Conservation (phyloP, 2,888 invertebrate genomes). For the Keiferia lycopersicella region DNA sequence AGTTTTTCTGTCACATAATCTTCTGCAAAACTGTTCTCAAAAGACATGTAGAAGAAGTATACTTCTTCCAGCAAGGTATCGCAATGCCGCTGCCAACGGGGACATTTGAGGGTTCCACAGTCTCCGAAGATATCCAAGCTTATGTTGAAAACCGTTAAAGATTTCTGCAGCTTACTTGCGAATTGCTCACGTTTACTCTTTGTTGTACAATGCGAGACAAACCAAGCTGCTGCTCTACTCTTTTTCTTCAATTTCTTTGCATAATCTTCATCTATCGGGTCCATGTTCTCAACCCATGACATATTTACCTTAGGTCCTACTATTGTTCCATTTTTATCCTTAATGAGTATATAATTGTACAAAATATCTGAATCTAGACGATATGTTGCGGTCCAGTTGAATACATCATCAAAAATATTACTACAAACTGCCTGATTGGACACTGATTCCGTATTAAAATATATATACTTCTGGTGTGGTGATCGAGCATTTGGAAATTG, state of each 20-base stretch:
- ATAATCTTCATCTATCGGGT: slow-evolving; percentile 41
- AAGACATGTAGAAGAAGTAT: slow-evolving; percentile 87
- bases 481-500: slow-evolving; percentile 51
- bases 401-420: slow-evolving; percentile 57
- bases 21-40: slow-evolving; percentile 87
- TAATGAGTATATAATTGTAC: slow-evolving; percentile 58
- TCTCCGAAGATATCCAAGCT: slow-evolving; percentile 78
- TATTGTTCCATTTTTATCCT: slow-evolving; percentile 47
- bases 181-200: slow-evolving; percentile 52
- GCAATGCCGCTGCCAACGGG: slow-evolving; percentile 49
- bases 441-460: slow-evolving; percentile 66
- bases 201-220: slow-evolving; percentile 63
- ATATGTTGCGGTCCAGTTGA: slow-evolving; percentile 73
- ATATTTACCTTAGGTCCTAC: slow-evolving; percentile 61
- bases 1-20: slow-evolving; percentile 82
- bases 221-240: slow-evolving; percentile 70
- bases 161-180: slow-evolving; percentile 48
- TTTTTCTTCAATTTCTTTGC: slow-evolving; percentile 51
- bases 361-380: slow-evolving; percentile 67
- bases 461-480: slow-evolving; percentile 64
- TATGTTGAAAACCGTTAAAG: slow-evolving; percentile 44
- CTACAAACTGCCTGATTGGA: slow-evolving; percentile 63
- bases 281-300: slow-evolving; percentile 33
- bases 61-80: slow-evolving; percentile 67
- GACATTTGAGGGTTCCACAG: slow-evolving; percentile 70